Evolutionary conservation across 2,888 invertebrate genomes (phyloP), one percentile per base, ranked within the genome.

Genomic region (Portevinia maculata): DNA sequence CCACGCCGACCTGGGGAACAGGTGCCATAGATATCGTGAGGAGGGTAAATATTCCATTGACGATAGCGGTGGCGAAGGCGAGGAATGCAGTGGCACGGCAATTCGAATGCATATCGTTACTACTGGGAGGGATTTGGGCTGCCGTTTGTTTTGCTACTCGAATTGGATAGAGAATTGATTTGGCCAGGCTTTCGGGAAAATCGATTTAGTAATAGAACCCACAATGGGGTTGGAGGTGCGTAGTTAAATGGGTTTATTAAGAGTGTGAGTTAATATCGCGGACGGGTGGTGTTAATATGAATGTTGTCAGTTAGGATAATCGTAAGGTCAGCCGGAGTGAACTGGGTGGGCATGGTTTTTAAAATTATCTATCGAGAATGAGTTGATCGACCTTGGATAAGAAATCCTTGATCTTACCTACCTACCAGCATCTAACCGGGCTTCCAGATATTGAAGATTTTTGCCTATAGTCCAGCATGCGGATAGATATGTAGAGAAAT

Each of bases 81-180:
- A 39, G 15, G 39, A 7, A 39, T 6, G 57, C 46, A 34, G 37
- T 17, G 64, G 57, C 57, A 59, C 44, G 78, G 78, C 67, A 83
- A 83, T 83, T 83, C 83, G 53, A 83, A 67, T 83, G 83, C 83
- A 83, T 71, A 83, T 83, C 78, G 83, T 83, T 83, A 83, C 83
- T 83, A 83, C 83, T 83, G 78, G 83, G 83, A 83, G 83, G 83
- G 83, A 73, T 78, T 73, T 71, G 30, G 78, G 83, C 73, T 83
- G 83, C 65, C 65, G 83, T 78, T 78, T 83, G 55, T 41, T 57
- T 69, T 62, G 83, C 83, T 83, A 78, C 83, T 73, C 76, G 83
- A 78, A 64, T 83, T 83, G 62, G 73, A 78, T 76, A 76, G 81
- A 71, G 81, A 76, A 70, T 37, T 62, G 83, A 71, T 65, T 76